These are phyloP conservation scores for Cryptoprocta ferox DNA, from an alignment of 2,797 vertebrate species.

Conservation along the genomic window DNA sequence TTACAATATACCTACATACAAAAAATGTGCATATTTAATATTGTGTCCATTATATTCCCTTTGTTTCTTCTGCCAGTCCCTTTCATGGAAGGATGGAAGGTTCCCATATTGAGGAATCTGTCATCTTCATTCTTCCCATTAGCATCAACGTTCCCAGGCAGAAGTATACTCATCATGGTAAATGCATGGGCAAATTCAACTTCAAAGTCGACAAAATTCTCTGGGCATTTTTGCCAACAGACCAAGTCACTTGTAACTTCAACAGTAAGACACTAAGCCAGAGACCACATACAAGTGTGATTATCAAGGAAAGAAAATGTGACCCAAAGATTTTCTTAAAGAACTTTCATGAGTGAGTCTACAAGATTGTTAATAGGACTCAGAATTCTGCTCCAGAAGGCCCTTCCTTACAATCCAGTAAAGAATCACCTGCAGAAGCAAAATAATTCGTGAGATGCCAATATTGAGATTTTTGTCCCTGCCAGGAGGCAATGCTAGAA, in stretches of 20 bases:
- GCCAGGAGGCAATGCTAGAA: neutral
- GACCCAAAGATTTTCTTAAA: neutral
- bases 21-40: neutral
- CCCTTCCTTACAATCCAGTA: neutral
- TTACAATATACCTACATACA: neutral
- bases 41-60: neutral
- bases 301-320: neutral
- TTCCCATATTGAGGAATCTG: neutral
- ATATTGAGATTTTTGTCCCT: neutral
- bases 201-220: neutral
- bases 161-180: neutral
- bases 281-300: neutral
- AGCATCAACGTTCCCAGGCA: neutral
- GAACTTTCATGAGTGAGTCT: neutral
- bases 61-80: neutral
- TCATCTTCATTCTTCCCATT: neutral
- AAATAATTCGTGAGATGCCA: neutral
- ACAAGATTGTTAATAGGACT: neutral
- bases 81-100: neutral
- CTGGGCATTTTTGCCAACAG: neutral
- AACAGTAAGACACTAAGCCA: neutral
- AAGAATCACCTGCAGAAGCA: neutral
- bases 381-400: neutral
- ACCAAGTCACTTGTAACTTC: neutral
- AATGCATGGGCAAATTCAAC: neutral